Percentiles rank a stretch among this genome's conserved stretches.
Conservation (phyloP, 2,797 vertebrate species). For the Diglossa cyanea region DNA sequence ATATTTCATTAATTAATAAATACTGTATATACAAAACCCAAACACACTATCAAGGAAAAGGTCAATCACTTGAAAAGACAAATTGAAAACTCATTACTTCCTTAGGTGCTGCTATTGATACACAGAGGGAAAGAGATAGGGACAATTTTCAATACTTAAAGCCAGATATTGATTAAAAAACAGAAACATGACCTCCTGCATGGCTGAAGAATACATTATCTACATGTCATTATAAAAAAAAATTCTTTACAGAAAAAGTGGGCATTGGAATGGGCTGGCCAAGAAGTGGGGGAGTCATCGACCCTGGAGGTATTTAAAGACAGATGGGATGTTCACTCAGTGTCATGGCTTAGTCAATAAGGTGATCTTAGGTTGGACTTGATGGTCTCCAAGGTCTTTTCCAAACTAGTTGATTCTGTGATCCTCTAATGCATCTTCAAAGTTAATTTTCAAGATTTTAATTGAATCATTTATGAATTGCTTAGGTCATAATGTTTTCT, state of each 20-base stretch:
- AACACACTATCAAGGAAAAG: background rate
- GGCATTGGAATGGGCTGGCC: background rate
- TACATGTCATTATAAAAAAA: background rate
- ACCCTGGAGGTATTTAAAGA: background rate
- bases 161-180: background rate
- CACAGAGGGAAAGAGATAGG: background rate
- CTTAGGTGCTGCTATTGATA: background rate
- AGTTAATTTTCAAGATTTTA: background rate
- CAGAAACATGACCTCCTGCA: background rate
- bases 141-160: background rate
- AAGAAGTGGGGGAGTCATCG: too few relatives aligned
- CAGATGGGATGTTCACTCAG: background rate
- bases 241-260: background rate
- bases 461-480: background rate
- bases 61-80: background rate
- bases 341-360: background rate
- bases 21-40: background rate
- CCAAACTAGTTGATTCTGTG: background rate
- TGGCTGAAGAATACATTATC: background rate
- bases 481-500: background rate
- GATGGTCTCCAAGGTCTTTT: background rate
- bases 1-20: background rate
- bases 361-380: background rate
- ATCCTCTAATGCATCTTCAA: background rate
- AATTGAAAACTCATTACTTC: background rate